phyloP scores from a whole-genome alignment of 2,797 vertebrate genomes.

The Cuculus canorus region DNA sequence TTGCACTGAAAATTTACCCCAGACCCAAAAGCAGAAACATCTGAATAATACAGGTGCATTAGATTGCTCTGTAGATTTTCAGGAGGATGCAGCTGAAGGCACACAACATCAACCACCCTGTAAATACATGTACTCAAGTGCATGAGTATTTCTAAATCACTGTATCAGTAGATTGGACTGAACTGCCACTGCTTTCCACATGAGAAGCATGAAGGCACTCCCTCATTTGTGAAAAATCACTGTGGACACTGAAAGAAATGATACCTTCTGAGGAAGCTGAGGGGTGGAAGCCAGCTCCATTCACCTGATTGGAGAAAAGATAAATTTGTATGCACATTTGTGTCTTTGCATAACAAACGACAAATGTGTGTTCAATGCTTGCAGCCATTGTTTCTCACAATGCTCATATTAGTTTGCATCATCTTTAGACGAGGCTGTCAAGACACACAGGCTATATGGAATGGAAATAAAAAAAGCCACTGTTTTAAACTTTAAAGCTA shows the following conservation, averaged over 20 bases:
- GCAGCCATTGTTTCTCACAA: not conserved
- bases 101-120: not conserved
- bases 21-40: not conserved
- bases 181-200: not conserved
- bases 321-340: not conserved
- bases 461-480: not conserved
- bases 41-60: not conserved
- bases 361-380: not conserved
- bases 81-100: not conserved
- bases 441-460: accelerated
- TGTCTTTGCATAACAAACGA: not conserved
- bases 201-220: not conserved
- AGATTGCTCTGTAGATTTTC: not conserved
- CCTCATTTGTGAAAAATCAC: not conserved
- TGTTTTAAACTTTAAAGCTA: not conserved
- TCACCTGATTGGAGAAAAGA: not conserved
- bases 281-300: not conserved
- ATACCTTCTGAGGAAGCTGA: not conserved
- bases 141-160: not conserved
- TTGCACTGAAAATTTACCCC: not conserved
- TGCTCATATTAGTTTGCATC: not conserved
- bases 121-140: not conserved
- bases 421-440: not conserved
- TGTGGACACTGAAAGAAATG: not conserved
- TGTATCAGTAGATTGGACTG: not conserved